Evolutionary conservation across 1,140 invertebrate genomes (phyloP).

Genomic region (Notospermus geniculatus): DNA sequence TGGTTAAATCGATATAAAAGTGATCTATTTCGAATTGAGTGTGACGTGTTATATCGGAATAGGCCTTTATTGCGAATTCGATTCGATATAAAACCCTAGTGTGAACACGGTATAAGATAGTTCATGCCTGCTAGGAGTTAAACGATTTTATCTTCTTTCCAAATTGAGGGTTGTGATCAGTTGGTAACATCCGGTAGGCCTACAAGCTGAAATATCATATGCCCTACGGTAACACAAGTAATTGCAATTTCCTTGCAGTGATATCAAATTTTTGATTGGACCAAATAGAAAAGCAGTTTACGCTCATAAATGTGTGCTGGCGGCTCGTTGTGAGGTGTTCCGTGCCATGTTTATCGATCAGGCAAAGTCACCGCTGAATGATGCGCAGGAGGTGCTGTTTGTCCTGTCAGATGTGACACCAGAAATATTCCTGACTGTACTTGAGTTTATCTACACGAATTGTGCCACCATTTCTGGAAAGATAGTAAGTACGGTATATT

Average conservation of each 20-base stretch:
- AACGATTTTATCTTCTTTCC: too few relatives aligned
- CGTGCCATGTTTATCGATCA: slow-evolving; percentile 51
- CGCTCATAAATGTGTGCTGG: slow-evolving; percentile 50
- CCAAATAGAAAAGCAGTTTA: slow-evolving; percentile 44
- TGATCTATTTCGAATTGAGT: too few relatives aligned
- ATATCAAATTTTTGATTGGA: slow-evolving; percentile 51
- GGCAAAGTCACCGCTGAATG: slow-evolving; percentile 17
- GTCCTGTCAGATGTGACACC: slow-evolving; percentile 48
- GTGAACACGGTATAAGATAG: too few relatives aligned
- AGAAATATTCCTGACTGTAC: slow-evolving; percentile 48
- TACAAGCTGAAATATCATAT: slow-evolving; percentile 34
- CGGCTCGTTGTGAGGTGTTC: slow-evolving; percentile 52
- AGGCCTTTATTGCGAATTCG: too few relatives aligned
- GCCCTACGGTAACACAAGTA: slow-evolving; percentile 75
- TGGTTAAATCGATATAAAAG: too few relatives aligned
- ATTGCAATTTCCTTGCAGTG: slow-evolving; percentile 57
- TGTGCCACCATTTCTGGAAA: slow-evolving; percentile 47
- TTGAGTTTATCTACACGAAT: slow-evolving; percentile 55
- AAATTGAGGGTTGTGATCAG: too few relatives aligned
- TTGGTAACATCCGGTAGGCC: slow-evolving; percentile 53
- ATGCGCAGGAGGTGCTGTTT: slow-evolving; percentile 37
- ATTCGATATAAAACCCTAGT: too few relatives aligned
- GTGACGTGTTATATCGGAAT: too few relatives aligned
- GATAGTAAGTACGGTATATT: slow-evolving; percentile 36
- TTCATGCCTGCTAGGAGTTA: too few relatives aligned